Base-by-base conservation (phyloP, 2,888 invertebrate species). In the Calliscelio sp. region DNA sequence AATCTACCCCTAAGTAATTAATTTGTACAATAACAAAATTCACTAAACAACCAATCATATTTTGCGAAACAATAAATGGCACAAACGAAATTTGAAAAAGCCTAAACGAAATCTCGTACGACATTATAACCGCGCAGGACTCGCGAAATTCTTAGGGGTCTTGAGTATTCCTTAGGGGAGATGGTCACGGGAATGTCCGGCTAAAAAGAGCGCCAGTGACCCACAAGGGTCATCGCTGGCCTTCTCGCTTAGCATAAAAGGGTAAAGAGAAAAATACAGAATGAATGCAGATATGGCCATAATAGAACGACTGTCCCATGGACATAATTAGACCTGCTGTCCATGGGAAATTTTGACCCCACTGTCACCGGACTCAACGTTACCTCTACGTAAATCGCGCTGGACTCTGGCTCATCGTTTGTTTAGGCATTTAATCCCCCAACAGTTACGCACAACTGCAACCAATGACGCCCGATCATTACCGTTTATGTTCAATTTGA, bases 201-300 rank as follows among this genome's bases (percentile, higher is more conserved):
- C 87, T 84, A 83, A 86, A 84, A 73, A 63, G 87, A 85, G 83
- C 88, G 86, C 89, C 51, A 88, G 89, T 90, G 90, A 90, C 89
- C 90, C 87, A 84, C 38, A 85, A 89, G 91, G 91, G 91, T 91
- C 91, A 91, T 91, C 90, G 90, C 88, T 86, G 88, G 87, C 86
- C 55, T 87, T 91, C 91, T 92, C 90, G 89, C 91, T 92, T 92
- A 90, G 91, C 92, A 92, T 92, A 92, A 92, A 92, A 89, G 91
- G 92, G 89, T 90, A 89, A 90, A 87, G 88, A 88, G 88, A 88
- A 87, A 90, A 87, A 89, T 89, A n/a, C n/a, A n/a, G n/a, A n/a
- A 86, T 90, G 89, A 90, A 89, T 91, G 88, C 89, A 81, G 28
- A 84, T 53, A 82, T 74, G n/a, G 84, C 87, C 70, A 91, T 90